Base-by-base conservation (phyloP, 2,797 vertebrate species). In the Neosilurus hyrtlii region DNA sequence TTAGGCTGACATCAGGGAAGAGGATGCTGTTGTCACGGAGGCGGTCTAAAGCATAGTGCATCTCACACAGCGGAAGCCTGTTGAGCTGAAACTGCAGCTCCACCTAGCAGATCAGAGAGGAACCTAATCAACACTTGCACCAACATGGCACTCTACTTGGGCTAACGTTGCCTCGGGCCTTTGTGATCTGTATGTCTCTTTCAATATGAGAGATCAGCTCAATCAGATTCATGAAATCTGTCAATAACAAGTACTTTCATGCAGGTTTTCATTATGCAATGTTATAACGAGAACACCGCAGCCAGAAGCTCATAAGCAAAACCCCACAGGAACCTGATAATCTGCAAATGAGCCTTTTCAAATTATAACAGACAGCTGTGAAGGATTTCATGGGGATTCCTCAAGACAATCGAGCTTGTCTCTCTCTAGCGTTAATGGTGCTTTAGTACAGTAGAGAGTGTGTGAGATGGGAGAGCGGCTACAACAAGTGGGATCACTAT, bases 21-120 rank as follows among this genome's bases (percentile, higher is more conserved):
- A 99, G 96, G 92, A 99, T 96, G 87, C 90, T 89, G 82, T 96
- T 98, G 87, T 99, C 98, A 92, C 96, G 96, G 91, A 99, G 95
- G 89, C 98, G 97, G 92, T 99, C 98, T 94, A 99, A 92, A 77
- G 98, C 98, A 83, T 97, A 99, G 90, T 99, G 98, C 98, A 99
- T 99, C 94, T 99, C 98, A 94, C 98, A 99, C 91, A 99, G 96
- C 78, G 98, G 98, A 91, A 96, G 94, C 86, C 98, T 95, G 93
- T 99, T 99, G 90, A 99, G 89, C 88, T 99, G 98, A 92, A 99
- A 99, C 93, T 99, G 98, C 88, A 99, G 97, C 93, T 99, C 98
- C 92, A 99, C 97, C 98, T 99, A 92, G 85, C 0, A 81, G 68
- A 35, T 67, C 35, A 67, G 2, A 82, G n/a, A 49, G 57, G 65